Base-by-base conservation (phyloP, 1,140 invertebrate genomes). In the Zaprionus vittiger region DNA sequence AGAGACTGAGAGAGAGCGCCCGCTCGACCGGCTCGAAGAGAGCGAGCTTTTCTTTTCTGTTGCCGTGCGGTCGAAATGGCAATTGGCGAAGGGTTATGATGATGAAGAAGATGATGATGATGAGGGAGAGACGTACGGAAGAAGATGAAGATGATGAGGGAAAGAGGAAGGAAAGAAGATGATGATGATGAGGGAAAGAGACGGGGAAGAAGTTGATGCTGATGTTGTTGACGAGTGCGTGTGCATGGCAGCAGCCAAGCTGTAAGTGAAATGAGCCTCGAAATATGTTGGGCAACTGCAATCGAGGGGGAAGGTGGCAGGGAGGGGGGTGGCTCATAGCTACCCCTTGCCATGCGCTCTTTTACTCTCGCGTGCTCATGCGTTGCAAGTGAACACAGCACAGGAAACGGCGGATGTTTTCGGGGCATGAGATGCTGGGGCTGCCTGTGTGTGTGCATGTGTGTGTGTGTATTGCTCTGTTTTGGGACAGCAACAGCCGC, bases 381-480 rank as follows among this genome's bases (percentile, higher is more conserved):
- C 70, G 44, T 81, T 81, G 79, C 79, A 75, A 77, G 75, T 59
- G 59, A 73, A 73, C 73, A 72, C 47, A 52, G 67, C 76, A 84
- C 73, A 84, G 85, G 85, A 89, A 84, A 81, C 79, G 85, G 85
- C 81, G 85, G 81, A 89, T 90, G 85, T 81, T 75, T 31, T 70
- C 31, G 24, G 81, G 64, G 67, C 62, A 78, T 68, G 69, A 61
- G 44, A 20, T 44, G 49, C 57, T 22, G 24, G 56, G 56, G 73
- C 68, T 74, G 59, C 24, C 37, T 55, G 52, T 38, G 11, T 41
- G 28, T 47, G 26, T 54, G 64, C 67, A 15, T 52, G 37, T 72
- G 26, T 49, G 64, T 72, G 72, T 79, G 67, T 73, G 73, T 83
- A 77, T 71, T 38, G 55, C 60, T 47, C 63, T 71, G 77, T 77